phyloP scores from a whole-genome alignment of 92 coral and sea anemone species.

The Porites lobata region DNA sequence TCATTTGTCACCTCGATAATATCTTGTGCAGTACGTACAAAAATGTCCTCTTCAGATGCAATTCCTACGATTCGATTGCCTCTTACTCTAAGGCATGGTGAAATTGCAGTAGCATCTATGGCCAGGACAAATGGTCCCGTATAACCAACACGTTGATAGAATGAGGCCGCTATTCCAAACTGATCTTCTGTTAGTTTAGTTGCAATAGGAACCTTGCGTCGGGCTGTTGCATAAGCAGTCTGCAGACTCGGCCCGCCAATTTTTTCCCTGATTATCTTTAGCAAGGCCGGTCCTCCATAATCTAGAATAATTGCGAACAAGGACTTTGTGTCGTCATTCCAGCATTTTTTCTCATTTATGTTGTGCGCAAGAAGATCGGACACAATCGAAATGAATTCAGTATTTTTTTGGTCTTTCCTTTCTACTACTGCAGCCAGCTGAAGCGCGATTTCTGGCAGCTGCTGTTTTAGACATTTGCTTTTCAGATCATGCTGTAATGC shows the following conservation, averaged over 20 bases:
- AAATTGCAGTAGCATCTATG: conserved; percentile 40
- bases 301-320: conserved; percentile 41
- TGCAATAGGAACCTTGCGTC: background rate
- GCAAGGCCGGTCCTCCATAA: conserved; percentile 48
- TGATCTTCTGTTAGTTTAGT: conserved; percentile 3
- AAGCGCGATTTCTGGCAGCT: conserved; percentile 17
- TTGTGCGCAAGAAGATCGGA: background rate
- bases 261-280: conserved; percentile 13
- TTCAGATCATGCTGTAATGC: background rate
- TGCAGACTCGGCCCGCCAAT: conserved; percentile 43
- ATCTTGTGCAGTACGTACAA: conserved; percentile 46
- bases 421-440: conserved; percentile 11
- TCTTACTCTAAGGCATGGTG: conserved; percentile 33
- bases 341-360: conserved; percentile 13
- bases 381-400: background rate
- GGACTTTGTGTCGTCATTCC: conserved; percentile 53
- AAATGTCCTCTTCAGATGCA: conserved; percentile 42
- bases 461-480: background rate
- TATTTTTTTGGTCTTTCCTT: background rate
- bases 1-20: conserved; percentile 26
- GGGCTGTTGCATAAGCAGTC: conserved; percentile 18
- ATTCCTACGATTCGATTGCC: conserved; percentile 49
- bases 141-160: conserved; percentile 43
- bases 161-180: conserved; percentile 25
- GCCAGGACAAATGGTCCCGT: conserved; percentile 42